These are phyloP conservation scores for Drosophila gunungcola DNA, from an alignment of 1,140 invertebrate species.

Conservation along the genomic window DNA sequence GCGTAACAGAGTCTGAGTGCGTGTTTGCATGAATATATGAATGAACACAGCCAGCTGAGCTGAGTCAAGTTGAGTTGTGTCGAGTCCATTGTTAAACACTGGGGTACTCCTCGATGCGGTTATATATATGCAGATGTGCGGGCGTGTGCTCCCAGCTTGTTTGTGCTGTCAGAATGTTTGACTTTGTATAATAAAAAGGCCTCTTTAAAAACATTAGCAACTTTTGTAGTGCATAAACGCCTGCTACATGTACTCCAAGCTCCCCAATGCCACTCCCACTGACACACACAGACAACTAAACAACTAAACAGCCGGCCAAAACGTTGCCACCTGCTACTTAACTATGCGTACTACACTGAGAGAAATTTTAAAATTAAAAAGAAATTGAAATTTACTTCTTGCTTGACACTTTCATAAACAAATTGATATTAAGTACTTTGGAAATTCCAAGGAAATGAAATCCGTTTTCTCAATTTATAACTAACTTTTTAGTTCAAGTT, in stretches of 20 bases:
- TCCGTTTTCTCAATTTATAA: too few relatives aligned
- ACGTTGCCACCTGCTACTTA: constrained; percentile 69
- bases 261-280: neutral
- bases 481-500: too few relatives aligned
- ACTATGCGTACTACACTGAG: constrained; percentile 55
- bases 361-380: constrained; percentile 3
- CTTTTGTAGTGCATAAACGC: constrained; percentile 79
- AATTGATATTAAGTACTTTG: too few relatives aligned
- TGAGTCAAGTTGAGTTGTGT: constrained; percentile 60
- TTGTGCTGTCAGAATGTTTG: constrained; percentile 75
- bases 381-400: too few relatives aligned
- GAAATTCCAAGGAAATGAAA: too few relatives aligned
- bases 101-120: constrained; percentile 30
- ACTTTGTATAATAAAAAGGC: constrained; percentile 84
- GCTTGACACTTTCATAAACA: too few relatives aligned
- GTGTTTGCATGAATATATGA: constrained; percentile 65
- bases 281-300: constrained; percentile 33
- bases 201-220: constrained; percentile 84
- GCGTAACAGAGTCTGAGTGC: constrained; percentile 25
- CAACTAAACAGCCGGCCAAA: constrained; percentile 58
- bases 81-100: constrained; percentile 71
- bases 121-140: constrained; percentile 23
- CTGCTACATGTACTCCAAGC: constrained; percentile 51
- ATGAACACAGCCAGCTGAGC: constrained; percentile 64
- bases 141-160: constrained; percentile 45